phyloP scores from a whole-genome alignment of 2,797 vertebrate species.

The Xyrichtys novacula region DNA sequence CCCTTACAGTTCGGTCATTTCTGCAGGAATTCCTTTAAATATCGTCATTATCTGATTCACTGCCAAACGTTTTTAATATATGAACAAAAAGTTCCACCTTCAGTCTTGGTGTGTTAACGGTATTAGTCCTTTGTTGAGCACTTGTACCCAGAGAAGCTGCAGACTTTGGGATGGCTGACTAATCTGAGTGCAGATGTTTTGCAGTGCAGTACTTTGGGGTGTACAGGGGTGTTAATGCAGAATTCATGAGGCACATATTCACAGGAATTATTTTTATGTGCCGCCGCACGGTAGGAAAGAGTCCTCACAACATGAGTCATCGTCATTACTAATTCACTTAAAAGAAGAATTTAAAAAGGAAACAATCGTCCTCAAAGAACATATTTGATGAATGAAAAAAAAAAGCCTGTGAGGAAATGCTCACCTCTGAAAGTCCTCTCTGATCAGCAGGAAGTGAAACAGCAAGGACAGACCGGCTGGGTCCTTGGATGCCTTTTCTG shows the following conservation, averaged over 20 bases:
- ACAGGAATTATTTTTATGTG: constrained; percentile 9
- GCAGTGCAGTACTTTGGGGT: constrained; percentile 5
- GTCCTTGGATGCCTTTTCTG: constrained; percentile 27
- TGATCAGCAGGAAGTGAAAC: constrained; percentile 52
- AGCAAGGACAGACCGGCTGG: constrained; percentile 32
- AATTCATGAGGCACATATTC: constrained; percentile 25
- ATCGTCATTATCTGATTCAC: background rate
- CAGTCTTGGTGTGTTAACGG: background rate
- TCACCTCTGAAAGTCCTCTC: constrained; percentile 51
- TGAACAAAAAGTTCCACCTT: background rate
- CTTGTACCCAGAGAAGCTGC: background rate
- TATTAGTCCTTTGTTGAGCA: constrained; percentile 7
- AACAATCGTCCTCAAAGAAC: constrained; percentile 39
- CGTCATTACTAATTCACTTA: constrained; percentile 33
- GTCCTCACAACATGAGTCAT: constrained; percentile 25
- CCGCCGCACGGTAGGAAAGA: background rate
- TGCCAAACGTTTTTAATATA: background rate
- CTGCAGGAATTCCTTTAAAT: background rate
- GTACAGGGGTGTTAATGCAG: background rate
- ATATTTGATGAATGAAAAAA: constrained; percentile 23
- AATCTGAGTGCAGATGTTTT: constrained; percentile 10
- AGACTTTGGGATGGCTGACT: background rate
- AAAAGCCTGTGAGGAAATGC: constrained; percentile 35
- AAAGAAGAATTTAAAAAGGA: constrained; percentile 34
- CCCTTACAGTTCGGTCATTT: background rate